Percentiles rank a stretch among this genome's conserved stretches.
phyloP scores from a whole-genome alignment of 2,888 invertebrate genomes.

The Bellardia pandia region DNA sequence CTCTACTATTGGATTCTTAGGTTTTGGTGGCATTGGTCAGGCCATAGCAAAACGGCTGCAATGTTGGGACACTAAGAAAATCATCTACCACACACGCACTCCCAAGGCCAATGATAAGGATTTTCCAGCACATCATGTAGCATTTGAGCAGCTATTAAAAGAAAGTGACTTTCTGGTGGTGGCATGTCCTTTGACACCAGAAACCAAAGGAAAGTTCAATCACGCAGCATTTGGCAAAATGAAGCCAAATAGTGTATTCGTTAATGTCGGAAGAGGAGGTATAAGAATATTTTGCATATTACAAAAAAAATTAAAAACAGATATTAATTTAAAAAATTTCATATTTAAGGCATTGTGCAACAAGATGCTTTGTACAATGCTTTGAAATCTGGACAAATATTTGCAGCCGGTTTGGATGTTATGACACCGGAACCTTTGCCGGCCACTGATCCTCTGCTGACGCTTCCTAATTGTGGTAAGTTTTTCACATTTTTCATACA shows the following conservation, averaged over 20 bases:
- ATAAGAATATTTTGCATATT: not conserved
- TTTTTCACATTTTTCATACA: not conserved
- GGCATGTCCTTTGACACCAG: slow-evolving; percentile 90
- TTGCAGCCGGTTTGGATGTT: slow-evolving; percentile 96
- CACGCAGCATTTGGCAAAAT: slow-evolving; percentile 91
- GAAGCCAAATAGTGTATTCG: slow-evolving; percentile 93
- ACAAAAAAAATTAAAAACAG: not conserved
- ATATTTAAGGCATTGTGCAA: slow-evolving; percentile 87
- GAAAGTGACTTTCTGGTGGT: slow-evolving; percentile 95
- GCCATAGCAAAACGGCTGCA: slow-evolving; percentile 91
- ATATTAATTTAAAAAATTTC: not conserved
- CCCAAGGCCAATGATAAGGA: slow-evolving; percentile 87
- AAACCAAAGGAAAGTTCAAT: slow-evolving; percentile 92
- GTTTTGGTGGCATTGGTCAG: slow-evolving; percentile 93
- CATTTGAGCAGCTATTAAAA: slow-evolving; percentile 88
- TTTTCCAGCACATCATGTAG: slow-evolving; percentile 88
- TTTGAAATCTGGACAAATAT: slow-evolving; percentile 89
- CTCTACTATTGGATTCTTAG: slow-evolving; percentile 93
- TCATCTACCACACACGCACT: slow-evolving; percentile 90
- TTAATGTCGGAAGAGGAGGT: slow-evolving; percentile 94
- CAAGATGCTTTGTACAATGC: slow-evolving; percentile 92
- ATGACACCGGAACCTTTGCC: slow-evolving; percentile 96
- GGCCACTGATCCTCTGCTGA: slow-evolving; percentile 89
- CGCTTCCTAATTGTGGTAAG: slow-evolving; percentile 92
- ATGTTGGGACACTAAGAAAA: slow-evolving; percentile 89